phyloP scores from a whole-genome alignment of 2,797 vertebrate species.

The Lateolabrax maculatus region DNA sequence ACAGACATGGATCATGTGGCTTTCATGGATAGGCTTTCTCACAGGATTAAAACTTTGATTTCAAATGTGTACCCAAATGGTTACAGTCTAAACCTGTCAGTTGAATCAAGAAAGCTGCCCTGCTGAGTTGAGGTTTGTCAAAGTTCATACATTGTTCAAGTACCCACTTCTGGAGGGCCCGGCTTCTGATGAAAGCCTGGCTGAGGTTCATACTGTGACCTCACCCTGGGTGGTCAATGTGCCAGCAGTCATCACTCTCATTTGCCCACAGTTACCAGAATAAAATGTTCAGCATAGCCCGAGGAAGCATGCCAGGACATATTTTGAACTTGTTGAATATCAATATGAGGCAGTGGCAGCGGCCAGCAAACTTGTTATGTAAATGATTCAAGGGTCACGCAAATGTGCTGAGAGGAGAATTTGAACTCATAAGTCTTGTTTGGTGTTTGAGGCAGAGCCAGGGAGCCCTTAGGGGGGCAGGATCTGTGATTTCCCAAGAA shows the following conservation, averaged over 20 bases:
- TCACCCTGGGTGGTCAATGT: slow-evolving; percentile 65
- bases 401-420: slow-evolving; percentile 55
- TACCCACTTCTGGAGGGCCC: slow-evolving; percentile 25
- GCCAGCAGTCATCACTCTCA: slow-evolving; percentile 34
- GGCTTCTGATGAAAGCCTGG: slow-evolving; percentile 57
- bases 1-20: slow-evolving; percentile 60
- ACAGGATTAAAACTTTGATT: slow-evolving; percentile 62
- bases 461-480: not conserved
- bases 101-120: slow-evolving; percentile 43
- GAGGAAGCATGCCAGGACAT: slow-evolving; percentile 36
- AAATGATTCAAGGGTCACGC: slow-evolving; percentile 55
- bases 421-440: slow-evolving; percentile 40
- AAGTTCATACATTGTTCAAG: slow-evolving; percentile 59
- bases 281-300: slow-evolving; percentile 39
- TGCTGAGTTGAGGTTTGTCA: slow-evolving; percentile 43
- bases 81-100: slow-evolving; percentile 53
- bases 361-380: slow-evolving; percentile 45
- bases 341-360: slow-evolving; percentile 14
- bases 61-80: slow-evolving; percentile 31
- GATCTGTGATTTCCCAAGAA: slow-evolving; percentile 55
- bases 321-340: slow-evolving; percentile 41
- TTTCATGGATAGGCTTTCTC: slow-evolving; percentile 36
- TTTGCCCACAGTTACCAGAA: slow-evolving; percentile 48
- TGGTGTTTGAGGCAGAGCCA: slow-evolving; percentile 45
- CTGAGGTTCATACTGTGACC: slow-evolving; percentile 46